phyloP scores from a whole-genome alignment of 2,113 vertebrate species.

The Ceyx melanurus region DNA sequence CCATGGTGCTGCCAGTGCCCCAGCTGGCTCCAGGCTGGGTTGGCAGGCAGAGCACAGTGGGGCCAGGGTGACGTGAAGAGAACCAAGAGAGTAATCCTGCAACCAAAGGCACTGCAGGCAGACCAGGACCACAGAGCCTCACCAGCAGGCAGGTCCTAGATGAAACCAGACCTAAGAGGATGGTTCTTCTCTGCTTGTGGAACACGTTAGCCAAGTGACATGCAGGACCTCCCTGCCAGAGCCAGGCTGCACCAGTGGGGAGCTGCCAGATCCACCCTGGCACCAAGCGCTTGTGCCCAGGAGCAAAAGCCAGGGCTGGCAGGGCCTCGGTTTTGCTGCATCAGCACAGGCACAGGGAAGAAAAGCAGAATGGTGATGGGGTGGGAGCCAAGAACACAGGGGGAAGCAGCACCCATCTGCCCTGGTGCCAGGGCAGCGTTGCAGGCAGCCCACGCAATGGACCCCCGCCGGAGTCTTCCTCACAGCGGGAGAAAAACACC shows the following conservation, averaged over 20 bases:
- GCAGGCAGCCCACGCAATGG: accelerated
- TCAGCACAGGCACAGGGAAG: not conserved
- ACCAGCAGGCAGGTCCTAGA: not conserved
- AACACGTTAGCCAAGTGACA: accelerated
- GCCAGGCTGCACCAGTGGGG: not conserved
- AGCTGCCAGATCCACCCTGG: not conserved
- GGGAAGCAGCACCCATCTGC: not conserved
- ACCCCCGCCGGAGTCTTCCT: not conserved
- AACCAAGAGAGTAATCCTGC: not conserved
- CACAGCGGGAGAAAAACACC: not conserved
- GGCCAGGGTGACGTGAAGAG: not conserved
- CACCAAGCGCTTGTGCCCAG: not conserved
- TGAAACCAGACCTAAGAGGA: not conserved
- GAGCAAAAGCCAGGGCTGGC: not conserved
- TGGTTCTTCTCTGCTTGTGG: not conserved
- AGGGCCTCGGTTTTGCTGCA: not conserved
- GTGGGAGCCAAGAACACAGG: accelerated
- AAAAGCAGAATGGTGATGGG: not conserved
- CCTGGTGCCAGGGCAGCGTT: accelerated
- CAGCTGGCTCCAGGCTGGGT: not conserved
- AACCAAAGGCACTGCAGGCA: not conserved
- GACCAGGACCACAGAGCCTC: not conserved
- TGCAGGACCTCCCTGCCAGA: accelerated
- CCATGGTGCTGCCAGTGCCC: not conserved
- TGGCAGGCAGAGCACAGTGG: not conserved